phyloP scores from a whole-genome alignment of 2,888 invertebrate genomes.

The Acleris sparsana region DNA sequence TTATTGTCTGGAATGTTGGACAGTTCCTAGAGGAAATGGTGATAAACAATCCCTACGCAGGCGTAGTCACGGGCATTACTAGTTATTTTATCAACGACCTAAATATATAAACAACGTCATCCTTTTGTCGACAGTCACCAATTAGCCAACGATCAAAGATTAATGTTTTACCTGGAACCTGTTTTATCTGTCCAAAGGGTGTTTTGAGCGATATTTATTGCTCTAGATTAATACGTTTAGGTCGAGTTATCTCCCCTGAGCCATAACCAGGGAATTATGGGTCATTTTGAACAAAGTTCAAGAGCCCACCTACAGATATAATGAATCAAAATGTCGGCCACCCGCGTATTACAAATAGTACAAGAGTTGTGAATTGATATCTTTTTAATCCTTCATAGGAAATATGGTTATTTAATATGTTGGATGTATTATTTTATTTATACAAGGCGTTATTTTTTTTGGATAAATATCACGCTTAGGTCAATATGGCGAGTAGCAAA shows the following conservation, averaged over 20 bases:
- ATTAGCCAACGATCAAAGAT: constrained; percentile 46
- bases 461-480: constrained; percentile 56
- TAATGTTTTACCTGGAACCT: constrained; percentile 48
- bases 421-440: constrained; percentile 54
- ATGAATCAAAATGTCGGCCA: constrained; percentile 74
- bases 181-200: constrained; percentile 46
- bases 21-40: too few species aligned
- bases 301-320: constrained; percentile 72
- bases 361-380: constrained; percentile 54
- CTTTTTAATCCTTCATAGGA: constrained; percentile 57
- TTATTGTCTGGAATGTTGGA: too few species aligned
- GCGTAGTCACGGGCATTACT: too few species aligned
- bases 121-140: constrained; percentile 24
- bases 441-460: constrained; percentile 54
- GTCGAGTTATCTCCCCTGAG: constrained; percentile 59
- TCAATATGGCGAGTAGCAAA: constrained; percentile 49
- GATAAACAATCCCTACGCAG: too few species aligned
- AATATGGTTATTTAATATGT: constrained; percentile 53
- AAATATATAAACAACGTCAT: constrained; percentile 11
- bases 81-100: too few species aligned
- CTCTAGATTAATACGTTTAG: constrained; percentile 72
- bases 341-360: constrained; percentile 62
- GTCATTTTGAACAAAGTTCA: constrained; percentile 70
- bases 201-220: constrained; percentile 63
- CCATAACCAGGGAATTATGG: constrained; percentile 78